Evolutionary conservation across 2,797 vertebrate species (phyloP), one percentile per base, ranked within the genome.

Genomic region (Lepidocolaptes lacrymiger): DNA sequence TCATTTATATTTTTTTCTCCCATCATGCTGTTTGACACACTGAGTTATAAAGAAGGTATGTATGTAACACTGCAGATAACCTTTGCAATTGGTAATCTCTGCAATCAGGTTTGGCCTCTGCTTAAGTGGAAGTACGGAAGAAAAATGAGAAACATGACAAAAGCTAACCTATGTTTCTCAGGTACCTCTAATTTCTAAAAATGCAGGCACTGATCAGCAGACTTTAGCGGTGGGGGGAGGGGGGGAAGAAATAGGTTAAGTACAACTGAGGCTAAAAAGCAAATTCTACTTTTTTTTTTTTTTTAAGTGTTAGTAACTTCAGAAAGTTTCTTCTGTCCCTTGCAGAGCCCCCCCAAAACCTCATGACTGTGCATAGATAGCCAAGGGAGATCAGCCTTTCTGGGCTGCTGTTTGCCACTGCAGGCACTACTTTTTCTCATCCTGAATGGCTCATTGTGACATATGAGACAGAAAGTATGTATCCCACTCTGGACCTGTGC

Each of bases 81-180:
- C 51, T 64, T 59, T 49, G 46, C 68, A 85, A 90, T 36, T 41
- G 59, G 61, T 69, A 36, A 59, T 62, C 36, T 54, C 32, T 84
- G 66, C 30, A 79, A 85, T 82, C 66, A 64, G 16, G 24, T 73
- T 73, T 78, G 52, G 46, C 43, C 37, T 92, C 71, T 79, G 78
- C 75, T 64, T 64, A 59, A 78, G 43, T n/a, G 51, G 23, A 85
- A 75, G 24, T 82, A 82, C 23, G 11, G 46, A 84, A 81, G 43
- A 72, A 22, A 51, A 73, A 79, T 78, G 18, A 54, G 80, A 78
- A 75, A 61, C 16, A 58, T 12, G 3, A 72, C 32, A 74, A 63
- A 82, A 89, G 46, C 19, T 61, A 91, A 52, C n/a, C 37, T 48
- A 58, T 12, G 19, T 87, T 91, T 87, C 58, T 79, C 36, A 79